Evolutionary conservation across 2,888 invertebrate species (phyloP).

Genomic region (Volucella inanis): DNA sequence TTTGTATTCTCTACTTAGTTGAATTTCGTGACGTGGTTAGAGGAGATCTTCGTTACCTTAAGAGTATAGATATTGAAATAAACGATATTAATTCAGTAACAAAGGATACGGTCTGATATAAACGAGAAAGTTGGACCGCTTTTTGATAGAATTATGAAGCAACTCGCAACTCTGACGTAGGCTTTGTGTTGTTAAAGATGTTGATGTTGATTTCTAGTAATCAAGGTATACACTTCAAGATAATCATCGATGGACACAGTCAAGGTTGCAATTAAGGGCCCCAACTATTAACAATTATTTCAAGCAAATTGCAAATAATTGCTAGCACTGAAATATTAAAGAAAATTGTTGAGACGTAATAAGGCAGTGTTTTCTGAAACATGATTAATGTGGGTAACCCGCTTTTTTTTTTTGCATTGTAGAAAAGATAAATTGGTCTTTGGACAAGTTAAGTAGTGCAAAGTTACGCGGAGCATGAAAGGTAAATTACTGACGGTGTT

Average conservation of each 20-base stretch:
- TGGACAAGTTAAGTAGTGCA: background rate
- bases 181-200: no score
- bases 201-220: background rate
- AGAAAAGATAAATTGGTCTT: constrained; percentile 10
- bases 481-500: constrained; percentile 3
- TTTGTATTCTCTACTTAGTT: background rate
- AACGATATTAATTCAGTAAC: background rate
- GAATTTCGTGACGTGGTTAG: constrained; percentile 49
- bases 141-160: no score
- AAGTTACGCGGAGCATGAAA: constrained; percentile 7
- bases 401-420: background rate
- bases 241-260: background rate
- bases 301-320: constrained; percentile 43
- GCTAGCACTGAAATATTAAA: constrained; percentile 23
- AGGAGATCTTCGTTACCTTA: background rate
- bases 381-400: background rate
- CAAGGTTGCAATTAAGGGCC: constrained; percentile 10
- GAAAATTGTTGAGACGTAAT: constrained; percentile 14
- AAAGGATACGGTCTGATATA: background rate
- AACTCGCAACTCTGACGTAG: no score
- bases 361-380: background rate
- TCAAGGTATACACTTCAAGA: background rate
- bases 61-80: background rate
- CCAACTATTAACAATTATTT: constrained; percentile 18
- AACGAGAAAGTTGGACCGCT: no score